A percentile compares a stretch with the other conserved stretches of the same genome.
These are phyloP conservation scores for Lochmaea capreae DNA, from an alignment of 2,888 invertebrate species.

Conservation along the genomic window DNA sequence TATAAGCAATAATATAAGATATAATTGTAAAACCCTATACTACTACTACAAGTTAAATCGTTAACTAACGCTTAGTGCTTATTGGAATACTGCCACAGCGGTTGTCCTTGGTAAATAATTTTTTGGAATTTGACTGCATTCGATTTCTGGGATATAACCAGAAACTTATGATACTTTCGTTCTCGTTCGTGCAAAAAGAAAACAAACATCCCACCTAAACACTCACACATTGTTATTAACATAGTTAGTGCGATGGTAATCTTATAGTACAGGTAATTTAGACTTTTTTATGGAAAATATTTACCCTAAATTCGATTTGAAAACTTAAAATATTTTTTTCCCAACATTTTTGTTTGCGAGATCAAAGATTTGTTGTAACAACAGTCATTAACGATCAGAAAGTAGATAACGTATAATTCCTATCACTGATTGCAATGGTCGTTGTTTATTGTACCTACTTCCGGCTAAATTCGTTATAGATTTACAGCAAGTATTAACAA, in stretches of 20 bases:
- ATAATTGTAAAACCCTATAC: not conserved
- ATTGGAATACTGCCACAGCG: constrained; percentile 10
- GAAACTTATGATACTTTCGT: constrained; percentile 25
- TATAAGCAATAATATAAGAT: too few relatives aligned
- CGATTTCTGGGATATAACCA: constrained; percentile 21
- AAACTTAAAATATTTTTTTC: too few relatives aligned
- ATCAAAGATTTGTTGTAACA: too few relatives aligned
- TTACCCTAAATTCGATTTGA: not conserved
- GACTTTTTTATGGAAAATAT: not conserved
- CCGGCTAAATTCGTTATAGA: too few relatives aligned
- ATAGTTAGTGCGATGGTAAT: constrained; percentile 7
- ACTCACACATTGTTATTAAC: constrained; percentile 25
- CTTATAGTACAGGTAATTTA: constrained; percentile 1
- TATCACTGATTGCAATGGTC: too few relatives aligned
- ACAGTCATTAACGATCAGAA: too few relatives aligned
- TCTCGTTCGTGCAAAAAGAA: constrained; percentile 30
- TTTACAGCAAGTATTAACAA: too few relatives aligned
- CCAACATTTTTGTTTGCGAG: too few relatives aligned
- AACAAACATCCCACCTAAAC: constrained; percentile 32
- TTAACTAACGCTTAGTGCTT: not conserved
- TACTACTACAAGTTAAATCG: not conserved
- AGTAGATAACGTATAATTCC: too few relatives aligned
- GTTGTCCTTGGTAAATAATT: constrained; percentile 18
- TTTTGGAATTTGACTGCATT: constrained; percentile 10
- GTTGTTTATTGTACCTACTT: too few relatives aligned